phyloP scores from a whole-genome alignment of 2,888 invertebrate species.

The Pelosia muscerda region DNA sequence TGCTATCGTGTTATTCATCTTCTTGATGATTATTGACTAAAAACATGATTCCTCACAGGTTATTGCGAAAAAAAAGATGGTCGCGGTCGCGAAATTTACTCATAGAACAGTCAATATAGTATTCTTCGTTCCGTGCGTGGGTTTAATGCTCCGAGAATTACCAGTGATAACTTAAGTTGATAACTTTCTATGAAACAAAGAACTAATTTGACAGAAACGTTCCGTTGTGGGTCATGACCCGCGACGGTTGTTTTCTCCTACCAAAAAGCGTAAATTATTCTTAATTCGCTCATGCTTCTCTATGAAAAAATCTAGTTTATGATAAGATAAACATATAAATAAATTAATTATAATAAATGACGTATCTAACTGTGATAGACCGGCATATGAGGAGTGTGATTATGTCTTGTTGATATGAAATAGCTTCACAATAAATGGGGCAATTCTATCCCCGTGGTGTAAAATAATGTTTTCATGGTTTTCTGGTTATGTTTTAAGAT shows the following conservation, averaged over 20 bases:
- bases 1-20: no score
- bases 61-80: no score
- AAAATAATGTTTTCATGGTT: neutral
- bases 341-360: constrained; percentile 18
- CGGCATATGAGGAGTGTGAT: constrained; percentile 13
- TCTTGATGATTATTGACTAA: no score
- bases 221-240: constrained; percentile 4
- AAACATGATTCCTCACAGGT: no score
- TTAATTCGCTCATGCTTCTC: neutral
- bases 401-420: neutral
- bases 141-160: no score
- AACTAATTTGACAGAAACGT: neutral
- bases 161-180: neutral
- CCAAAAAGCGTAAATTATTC: neutral
- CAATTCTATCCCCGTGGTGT: neutral
- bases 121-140: no score
- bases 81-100: no score
- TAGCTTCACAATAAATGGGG: constrained; percentile 5
- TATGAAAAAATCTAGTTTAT: constrained; percentile 5
- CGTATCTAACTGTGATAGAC: constrained; percentile 19
- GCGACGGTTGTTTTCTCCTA: neutral
- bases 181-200: neutral
- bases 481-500: neutral
- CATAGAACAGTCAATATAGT: no score
- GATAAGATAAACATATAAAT: neutral